These are phyloP conservation scores for Luidia sarsii DNA, from an alignment of 53 echinoderm and acorn worm genomes.

Conservation along the genomic window DNA sequence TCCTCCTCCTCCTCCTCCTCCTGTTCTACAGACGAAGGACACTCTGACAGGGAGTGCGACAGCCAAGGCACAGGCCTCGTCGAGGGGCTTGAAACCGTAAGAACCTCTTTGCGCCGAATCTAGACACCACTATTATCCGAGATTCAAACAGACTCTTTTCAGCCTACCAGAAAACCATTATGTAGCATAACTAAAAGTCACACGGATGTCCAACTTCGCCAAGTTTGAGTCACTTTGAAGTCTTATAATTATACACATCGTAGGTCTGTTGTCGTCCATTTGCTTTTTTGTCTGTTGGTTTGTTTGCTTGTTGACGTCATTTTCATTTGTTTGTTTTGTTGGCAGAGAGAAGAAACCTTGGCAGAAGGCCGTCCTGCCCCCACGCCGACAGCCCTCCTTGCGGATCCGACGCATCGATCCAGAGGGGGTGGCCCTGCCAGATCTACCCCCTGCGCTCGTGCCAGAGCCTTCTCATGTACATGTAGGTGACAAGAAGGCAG, in stretches of 20 bases:
- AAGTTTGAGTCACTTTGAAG: too few relatives aligned
- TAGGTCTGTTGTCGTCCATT: too few relatives aligned
- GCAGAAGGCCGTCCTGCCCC: conserved; percentile 2
- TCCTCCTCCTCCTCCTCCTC: too few relatives aligned
- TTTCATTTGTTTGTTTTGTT: not conserved
- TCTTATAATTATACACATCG: too few relatives aligned
- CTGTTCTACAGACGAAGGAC: conserved; percentile 64
- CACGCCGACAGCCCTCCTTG: conserved; percentile 71
- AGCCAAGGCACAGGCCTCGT: not conserved
- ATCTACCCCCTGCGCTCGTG: not conserved
- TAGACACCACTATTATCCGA: too few relatives aligned
- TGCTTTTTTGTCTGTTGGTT: too few relatives aligned
- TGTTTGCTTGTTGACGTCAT: too few relatives aligned
- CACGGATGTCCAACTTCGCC: too few relatives aligned
- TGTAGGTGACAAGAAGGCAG: not conserved
- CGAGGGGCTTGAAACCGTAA: conserved; percentile 64
- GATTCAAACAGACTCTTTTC: too few relatives aligned
- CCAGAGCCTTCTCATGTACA: not conserved
- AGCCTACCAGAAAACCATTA: too few relatives aligned
- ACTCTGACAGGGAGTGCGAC: conserved; percentile 21
- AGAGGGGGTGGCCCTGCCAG: conserved; percentile 67
- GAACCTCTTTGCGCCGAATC: too few relatives aligned
- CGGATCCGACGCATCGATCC: conserved; percentile 75
- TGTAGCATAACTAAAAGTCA: too few relatives aligned
- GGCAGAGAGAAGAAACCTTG: conserved; percentile 24